Conservation (phyloP, 2,113 vertebrate species). For the Ciconia stormi region DNA sequence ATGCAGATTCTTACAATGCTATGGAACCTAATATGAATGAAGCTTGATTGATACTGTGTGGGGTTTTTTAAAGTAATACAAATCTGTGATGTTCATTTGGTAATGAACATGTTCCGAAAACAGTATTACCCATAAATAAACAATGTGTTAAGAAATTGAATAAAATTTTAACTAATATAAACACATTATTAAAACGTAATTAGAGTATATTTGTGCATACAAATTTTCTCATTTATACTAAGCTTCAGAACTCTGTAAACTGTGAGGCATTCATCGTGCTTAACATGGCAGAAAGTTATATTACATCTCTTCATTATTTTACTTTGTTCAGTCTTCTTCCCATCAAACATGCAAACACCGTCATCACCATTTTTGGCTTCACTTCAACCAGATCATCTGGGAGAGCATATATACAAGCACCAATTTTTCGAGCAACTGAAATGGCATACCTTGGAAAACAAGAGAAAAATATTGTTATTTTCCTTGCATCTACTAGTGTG, state of each 20-base stretch:
- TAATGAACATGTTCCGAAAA: constrained; percentile 29
- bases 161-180: constrained; percentile 50
- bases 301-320: constrained; percentile 64
- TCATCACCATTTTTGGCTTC: constrained; percentile 99
- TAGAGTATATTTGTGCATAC: constrained; percentile 52
- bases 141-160: constrained; percentile 28
- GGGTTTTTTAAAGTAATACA: constrained; percentile 11
- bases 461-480: constrained; percentile 4
- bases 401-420: constrained; percentile 92
- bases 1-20: neutral
- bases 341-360: constrained; percentile 96
- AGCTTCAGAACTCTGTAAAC: constrained; percentile 74
- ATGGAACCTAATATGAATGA: constrained; percentile 44
- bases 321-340: constrained; percentile 86
- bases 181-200: constrained; percentile 50
- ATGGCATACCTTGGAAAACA: constrained; percentile 87
- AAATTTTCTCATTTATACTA: constrained; percentile 52
- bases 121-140: constrained; percentile 30
- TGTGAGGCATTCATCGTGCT: constrained; percentile 66
- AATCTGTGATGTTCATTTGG: constrained; percentile 28
- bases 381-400: constrained; percentile 92
- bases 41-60: neutral
- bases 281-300: constrained; percentile 67
- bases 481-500: neutral
- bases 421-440: constrained; percentile 94